Evolutionary conservation across 2,888 invertebrate species (phyloP), one percentile per base, ranked within the genome.

Genomic region (Anthophora plumipes): DNA sequence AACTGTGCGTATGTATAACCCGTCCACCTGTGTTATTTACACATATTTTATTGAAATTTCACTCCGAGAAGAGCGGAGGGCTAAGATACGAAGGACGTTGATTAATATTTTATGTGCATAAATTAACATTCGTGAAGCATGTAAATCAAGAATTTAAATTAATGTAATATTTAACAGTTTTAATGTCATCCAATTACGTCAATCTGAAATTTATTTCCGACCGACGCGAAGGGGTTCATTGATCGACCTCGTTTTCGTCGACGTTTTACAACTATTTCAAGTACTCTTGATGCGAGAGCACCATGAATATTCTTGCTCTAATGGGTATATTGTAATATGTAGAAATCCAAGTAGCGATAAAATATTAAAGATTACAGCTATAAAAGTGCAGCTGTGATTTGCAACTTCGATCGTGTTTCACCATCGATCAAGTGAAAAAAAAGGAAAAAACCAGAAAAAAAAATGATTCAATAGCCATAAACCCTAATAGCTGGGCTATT

Each of bases 151-250:
- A 17, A 20, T 46, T 37, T 37, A 12, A 22, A 43, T 67, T 43
- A 50, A 37, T 31, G 20, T 14, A 20, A 69, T 20, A 17, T 25
- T 69, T 22, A 17, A 25, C 69, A 48, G 20, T 11, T 37, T 77
- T 25, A 52, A 39, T 46, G 31, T 39, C 52, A n/a, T 20, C 46
- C 50, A n/a, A 43, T 64, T 70, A 54, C 69, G 75, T n/a, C 69
- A 74, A 60, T 66, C 54, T 25, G 14, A 37, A 31, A 70, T 74
- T 74, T 74, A 74, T 70, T 31, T 54, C 43, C 46, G 46, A 25
- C 43, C 55, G 43, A 17, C 41, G 17, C 31, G 25, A 37, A 4
- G 31, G 41, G 17, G 52, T 57, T 69, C 69, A 25, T 74, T 64
- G 69, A 70, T 66, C 59, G 63, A 46, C 52, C 74, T 46, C 43